Percentiles rank a stretch among this genome's conserved stretches.
Evolutionary conservation across 2,113 vertebrate species (phyloP).

Genomic region (Limnothrissa miodon): DNA sequence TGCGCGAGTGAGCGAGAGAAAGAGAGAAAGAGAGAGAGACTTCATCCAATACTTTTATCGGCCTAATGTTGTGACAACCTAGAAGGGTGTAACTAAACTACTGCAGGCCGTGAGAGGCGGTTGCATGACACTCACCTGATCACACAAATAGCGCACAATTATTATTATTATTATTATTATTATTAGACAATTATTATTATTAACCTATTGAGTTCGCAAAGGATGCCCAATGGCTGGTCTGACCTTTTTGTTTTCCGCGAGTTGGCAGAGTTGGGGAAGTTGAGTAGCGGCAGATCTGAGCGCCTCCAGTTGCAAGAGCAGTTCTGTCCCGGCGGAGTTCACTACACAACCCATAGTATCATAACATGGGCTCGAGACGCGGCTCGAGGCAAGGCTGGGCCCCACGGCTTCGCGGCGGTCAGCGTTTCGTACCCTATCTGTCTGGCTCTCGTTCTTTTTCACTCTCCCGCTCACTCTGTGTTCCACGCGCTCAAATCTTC

Average conservation of each 20-base stretch:
- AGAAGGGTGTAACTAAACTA: slow-evolving; percentile 41
- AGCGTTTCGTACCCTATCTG: slow-evolving; percentile 14
- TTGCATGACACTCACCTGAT: not conserved
- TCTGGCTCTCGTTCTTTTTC: not conserved
- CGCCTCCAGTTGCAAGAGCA: slow-evolving; percentile 75
- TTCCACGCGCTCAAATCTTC: not conserved
- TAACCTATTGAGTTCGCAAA: slow-evolving; percentile 33
- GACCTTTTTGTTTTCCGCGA: slow-evolving; percentile 76
- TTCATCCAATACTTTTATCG: slow-evolving; percentile 49
- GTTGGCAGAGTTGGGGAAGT: slow-evolving; percentile 72
- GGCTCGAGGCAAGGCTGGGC: slow-evolving; percentile 43
- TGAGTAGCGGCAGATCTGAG: slow-evolving; percentile 70
- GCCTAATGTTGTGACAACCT: slow-evolving; percentile 45
- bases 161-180: slow-evolving; percentile 3
- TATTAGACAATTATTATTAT: slow-evolving; percentile 24
- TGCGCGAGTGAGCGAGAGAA: not conserved
- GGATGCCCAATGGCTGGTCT: slow-evolving; percentile 47
- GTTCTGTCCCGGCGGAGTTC: slow-evolving; percentile 77
- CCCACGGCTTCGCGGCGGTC: slow-evolving; percentile 24
- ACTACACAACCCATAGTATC: slow-evolving; percentile 78
- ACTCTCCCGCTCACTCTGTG: not conserved
- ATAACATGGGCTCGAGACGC: slow-evolving; percentile 42
- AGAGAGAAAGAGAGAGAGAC: slow-evolving; percentile 37
- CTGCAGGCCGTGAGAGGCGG: slow-evolving; percentile 25
- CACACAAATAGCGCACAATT: not conserved